phyloP scores from a whole-genome alignment of 2,888 invertebrate genomes.

The Acrobasis repandana region DNA sequence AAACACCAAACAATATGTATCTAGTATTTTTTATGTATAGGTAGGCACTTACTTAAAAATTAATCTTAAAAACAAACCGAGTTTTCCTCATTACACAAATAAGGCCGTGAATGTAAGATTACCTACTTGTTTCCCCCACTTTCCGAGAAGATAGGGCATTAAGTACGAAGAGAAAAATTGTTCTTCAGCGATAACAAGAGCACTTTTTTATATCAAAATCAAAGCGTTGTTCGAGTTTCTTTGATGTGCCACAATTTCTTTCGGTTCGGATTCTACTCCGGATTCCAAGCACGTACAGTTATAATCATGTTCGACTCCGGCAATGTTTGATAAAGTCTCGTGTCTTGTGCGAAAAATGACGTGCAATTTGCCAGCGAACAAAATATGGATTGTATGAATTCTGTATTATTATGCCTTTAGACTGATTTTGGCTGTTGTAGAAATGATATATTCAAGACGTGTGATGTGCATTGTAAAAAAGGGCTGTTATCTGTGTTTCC shows the following conservation, averaged over 20 bases:
- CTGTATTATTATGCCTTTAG: conserved; percentile 37
- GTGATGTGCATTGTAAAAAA: no score
- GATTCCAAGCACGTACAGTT: conserved; percentile 75
- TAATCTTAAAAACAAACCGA: not conserved
- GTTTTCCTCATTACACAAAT: conserved; percentile 20
- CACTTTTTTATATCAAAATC: conserved; percentile 72
- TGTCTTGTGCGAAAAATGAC: conserved; percentile 68
- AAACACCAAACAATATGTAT: no score
- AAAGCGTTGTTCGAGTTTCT: conserved; percentile 67
- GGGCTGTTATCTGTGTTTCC: no score
- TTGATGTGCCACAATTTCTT: conserved; percentile 72
- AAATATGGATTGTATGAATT: conserved; percentile 47
- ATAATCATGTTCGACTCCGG: conserved; percentile 79
- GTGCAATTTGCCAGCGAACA: conserved; percentile 53
- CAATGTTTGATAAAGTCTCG: conserved; percentile 78
- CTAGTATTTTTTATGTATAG: no score
- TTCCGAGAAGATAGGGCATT: conserved; percentile 16
- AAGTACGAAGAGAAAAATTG: conserved; percentile 20
- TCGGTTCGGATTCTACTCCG: conserved; percentile 61
- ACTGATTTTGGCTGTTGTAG: not conserved
- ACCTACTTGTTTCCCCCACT: conserved; percentile 17
- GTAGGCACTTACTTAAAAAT: not conserved
- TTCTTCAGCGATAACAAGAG: conserved; percentile 65
- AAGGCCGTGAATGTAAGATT: conserved; percentile 20
- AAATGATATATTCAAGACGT: not conserved